Evolutionary conservation across 2,888 invertebrate species (phyloP), one percentile per base, ranked within the genome.

Genomic region (Smittia sp.): DNA sequence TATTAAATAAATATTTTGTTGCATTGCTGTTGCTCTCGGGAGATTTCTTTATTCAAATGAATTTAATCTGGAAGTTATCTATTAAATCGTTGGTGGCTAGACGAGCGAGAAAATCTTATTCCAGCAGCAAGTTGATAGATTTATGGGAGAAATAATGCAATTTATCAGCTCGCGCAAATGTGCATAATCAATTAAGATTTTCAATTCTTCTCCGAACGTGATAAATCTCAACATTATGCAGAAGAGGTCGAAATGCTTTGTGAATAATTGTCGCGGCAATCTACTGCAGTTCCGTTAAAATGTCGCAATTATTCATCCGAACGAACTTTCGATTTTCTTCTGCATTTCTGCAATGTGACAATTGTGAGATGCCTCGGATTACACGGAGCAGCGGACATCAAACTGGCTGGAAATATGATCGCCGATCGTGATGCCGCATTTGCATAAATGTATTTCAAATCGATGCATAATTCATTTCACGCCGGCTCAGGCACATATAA

Each of bases 181-280:
- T 18, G 11, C 46, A 46, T 46, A 58, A 58, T 58, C 58, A 58
- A 58, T 58, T 58, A 58, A 58, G 58, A 58, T 58, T 18, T 58
- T 58, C 58, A 20, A 46, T 46, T 32, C 11, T 46, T n/a, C 46
- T 13, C 3, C 58, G 20, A 58, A 20, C 24, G 52, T 54, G 69
- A 69, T 69, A 69, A 69, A 69, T 69, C 69, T 27, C 69, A 52
- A 52, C 27, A 54, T 69, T 69, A 69, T 69, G 69, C 69, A 69
- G 25, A 54, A 7, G 41, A 58, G 22, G 22, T 58, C 58, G 18
- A 58, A 18, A 58, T 32, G 46, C 2, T 38, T 38, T 38, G 52
- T 18, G 18, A 58, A 18, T 1, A 4, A 15, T 58, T 18, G 22
- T 58, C 58, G 22, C 9, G 6, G n/a, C 18, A 18, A 18, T n/a